These are phyloP conservation scores for Schizopygopsis pylzovi DNA, from an alignment of 2,797 vertebrate species.

Conservation along the genomic window DNA sequence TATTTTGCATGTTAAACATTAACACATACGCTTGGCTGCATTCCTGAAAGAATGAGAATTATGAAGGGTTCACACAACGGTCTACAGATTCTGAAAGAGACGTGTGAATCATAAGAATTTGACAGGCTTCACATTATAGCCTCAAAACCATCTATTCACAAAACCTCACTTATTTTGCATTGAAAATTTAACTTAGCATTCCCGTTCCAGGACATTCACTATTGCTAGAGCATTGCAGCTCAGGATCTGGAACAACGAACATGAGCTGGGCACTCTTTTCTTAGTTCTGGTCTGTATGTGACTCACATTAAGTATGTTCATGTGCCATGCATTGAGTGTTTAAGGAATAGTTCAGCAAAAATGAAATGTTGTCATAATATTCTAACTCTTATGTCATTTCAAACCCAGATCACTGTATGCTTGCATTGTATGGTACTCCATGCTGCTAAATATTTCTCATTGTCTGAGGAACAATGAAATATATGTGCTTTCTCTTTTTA, in stretches of 20 bases:
- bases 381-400: neutral
- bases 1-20: constrained; percentile 9
- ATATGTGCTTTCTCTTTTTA: too few species aligned
- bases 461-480: too few species aligned
- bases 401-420: neutral
- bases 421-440: neutral
- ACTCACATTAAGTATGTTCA: neutral
- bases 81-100: constrained; percentile 1
- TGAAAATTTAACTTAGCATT: neutral
- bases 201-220: neutral
- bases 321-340: neutral
- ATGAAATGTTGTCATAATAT: neutral
- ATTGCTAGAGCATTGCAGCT: neutral
- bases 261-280: neutral
- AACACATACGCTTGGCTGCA: neutral
- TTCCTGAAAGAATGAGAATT: neutral
- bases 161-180: neutral
- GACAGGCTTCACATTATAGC: neutral
- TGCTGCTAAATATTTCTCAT: too few species aligned
- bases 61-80: neutral
- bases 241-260: neutral
- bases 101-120: neutral
- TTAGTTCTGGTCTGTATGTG: constrained; percentile 2
- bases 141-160: neutral
- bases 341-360: neutral